These are phyloP conservation scores for Caenorhabditis becei DNA, from an alignment of 2,888 invertebrate genomes.

Conservation along the genomic window DNA sequence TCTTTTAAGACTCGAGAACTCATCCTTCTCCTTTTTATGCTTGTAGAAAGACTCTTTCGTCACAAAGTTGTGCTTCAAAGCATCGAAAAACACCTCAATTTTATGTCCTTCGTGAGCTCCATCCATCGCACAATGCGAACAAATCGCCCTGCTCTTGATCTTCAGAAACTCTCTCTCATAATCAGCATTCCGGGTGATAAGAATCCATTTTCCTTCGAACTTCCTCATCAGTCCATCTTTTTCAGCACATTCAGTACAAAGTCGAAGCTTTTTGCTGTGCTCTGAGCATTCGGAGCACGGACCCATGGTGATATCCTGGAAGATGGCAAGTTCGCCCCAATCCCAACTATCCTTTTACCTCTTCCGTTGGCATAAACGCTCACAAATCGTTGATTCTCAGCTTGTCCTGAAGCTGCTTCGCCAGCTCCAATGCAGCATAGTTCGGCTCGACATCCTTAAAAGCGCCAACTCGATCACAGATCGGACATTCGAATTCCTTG, in stretches of 20 bases:
- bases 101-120: not conserved
- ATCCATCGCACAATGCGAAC: not conserved
- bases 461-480: not conserved
- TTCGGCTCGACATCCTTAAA: not conserved
- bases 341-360: not conserved
- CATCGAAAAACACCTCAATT: not conserved
- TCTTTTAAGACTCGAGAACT: no score
- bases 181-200: not conserved
- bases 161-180: not conserved
- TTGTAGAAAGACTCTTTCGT: not conserved
- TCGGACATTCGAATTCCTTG: not conserved
- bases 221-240: not conserved
- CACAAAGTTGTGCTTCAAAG: not conserved
- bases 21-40: no score
- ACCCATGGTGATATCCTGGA: not conserved
- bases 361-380: not conserved
- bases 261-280: constrained; percentile 4
- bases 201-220: not conserved
- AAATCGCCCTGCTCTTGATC: not conserved
- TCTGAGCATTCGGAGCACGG: not conserved
- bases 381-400: not conserved
- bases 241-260: not conserved
- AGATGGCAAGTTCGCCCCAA: not conserved
- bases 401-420: not conserved
- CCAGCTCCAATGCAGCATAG: not conserved